phyloP scores from a whole-genome alignment of 2,888 invertebrate species.

The Dasypogon diadema region DNA sequence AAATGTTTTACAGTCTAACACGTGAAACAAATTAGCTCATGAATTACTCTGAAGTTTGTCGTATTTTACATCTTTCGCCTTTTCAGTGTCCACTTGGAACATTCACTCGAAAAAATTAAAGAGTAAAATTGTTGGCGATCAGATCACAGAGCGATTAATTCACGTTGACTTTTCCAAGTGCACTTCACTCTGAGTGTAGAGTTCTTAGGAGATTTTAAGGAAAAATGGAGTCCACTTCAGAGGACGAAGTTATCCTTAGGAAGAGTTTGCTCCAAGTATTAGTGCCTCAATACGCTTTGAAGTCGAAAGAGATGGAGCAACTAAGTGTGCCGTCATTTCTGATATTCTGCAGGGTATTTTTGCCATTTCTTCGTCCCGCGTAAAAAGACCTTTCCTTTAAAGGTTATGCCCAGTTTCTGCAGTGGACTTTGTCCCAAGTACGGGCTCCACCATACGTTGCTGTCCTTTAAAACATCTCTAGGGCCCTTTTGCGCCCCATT shows the following conservation, averaged over 20 bases:
- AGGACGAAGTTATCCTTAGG: slow-evolving; percentile 20
- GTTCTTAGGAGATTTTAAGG: slow-evolving; percentile 43
- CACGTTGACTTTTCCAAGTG: slow-evolving; percentile 42
- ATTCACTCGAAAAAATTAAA: not conserved
- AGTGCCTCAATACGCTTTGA: not conserved
- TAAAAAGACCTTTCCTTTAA: not conserved
- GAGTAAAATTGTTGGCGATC: slow-evolving; percentile 28
- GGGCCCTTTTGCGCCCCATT: slow-evolving; percentile 40
- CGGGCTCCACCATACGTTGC: slow-evolving; percentile 21
- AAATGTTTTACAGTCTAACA: no score
- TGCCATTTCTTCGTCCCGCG: slow-evolving; percentile 26
- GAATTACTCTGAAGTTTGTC: no score
- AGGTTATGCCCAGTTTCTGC: slow-evolving; percentile 38
- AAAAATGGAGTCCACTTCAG: slow-evolving; percentile 45
- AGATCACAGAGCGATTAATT: slow-evolving; percentile 45
- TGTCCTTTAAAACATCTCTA: slow-evolving; percentile 26
- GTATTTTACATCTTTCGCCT: no score
- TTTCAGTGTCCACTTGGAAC: not conserved
- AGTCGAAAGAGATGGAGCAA: slow-evolving; percentile 16
- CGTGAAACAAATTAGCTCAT: no score
- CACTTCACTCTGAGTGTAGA: slow-evolving; percentile 34
- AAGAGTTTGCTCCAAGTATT: not conserved
- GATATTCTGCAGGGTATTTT: slow-evolving; percentile 14
- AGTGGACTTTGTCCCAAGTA: slow-evolving; percentile 42
- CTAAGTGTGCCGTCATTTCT: slow-evolving; percentile 20